Evolutionary conservation across 2,888 invertebrate genomes (phyloP), one percentile per base, ranked within the genome.

Genomic region (Drosophila recens): DNA sequence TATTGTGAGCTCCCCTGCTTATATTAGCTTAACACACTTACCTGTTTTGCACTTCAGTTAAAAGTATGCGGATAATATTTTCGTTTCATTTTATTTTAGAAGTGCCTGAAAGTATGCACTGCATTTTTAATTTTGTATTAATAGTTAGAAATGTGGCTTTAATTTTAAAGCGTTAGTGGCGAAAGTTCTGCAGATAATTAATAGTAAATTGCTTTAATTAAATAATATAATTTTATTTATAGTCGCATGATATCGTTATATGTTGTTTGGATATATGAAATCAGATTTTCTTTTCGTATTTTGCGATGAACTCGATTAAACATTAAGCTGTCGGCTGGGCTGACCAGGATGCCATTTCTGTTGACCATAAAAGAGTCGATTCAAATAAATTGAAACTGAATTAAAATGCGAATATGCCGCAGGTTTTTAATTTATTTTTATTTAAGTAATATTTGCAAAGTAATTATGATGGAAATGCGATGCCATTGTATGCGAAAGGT

Each of bases 301-400:
- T 67, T 23, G 49, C 52, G 40, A 51, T 40, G 40, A 70, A 72
- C 49, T 79, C 58, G 72, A 70, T 73, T 75, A 68, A 75, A 73
- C 56, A 40, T 59, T 54, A 54, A 62, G 64, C 56, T 56, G 61
- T 27, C 30, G 0, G 27, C 27, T 4, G 23, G 15, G 34, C 33
- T 46, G 53, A 51, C 23, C 57, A 52, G 54, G 57, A 45, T 64
- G 69, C 80, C 63, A 49, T 64, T 38, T 38, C 9, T 52, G 38
- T 15, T 66, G 17, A 10, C 20, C 33, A 58, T 43, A 57, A 63
- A 52, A 15, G 40, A 8, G 17, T 33, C 2, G 27, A 30, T 46
- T 45, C 6, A 23, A 48, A 38, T 33, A 40, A 2, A 13, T 15
- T 45, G 17, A 4, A 54, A 23, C 15, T 42, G 20, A 9, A 49